Percentiles rank a stretch among this genome's conserved stretches.
phyloP scores from a whole-genome alignment of 2,797 vertebrate species.

The Platyrinchus mystaceus region DNA sequence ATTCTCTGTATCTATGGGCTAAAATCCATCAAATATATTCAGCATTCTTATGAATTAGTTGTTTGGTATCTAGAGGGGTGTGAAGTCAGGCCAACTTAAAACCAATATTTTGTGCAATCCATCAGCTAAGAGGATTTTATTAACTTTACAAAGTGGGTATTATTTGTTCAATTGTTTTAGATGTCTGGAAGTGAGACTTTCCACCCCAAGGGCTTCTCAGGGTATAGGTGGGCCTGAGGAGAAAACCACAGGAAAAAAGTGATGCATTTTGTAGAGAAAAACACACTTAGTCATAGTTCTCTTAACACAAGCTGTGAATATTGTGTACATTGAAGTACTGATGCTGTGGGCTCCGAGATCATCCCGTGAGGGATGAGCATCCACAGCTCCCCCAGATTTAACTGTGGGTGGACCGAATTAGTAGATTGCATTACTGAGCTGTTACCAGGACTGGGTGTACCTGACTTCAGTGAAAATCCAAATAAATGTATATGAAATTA shows the following conservation, averaged over 20 bases:
- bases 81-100: not conserved
- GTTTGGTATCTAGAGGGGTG: not conserved
- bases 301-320: not conserved
- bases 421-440: not conserved
- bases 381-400: not conserved
- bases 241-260: not conserved
- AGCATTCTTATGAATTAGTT: not conserved
- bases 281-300: not conserved
- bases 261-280: not conserved
- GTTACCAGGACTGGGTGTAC: not conserved
- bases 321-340: not conserved
- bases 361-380: not conserved
- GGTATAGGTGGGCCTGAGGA: accelerated
- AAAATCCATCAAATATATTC: not conserved
- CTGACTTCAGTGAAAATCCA: not conserved
- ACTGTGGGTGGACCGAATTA: not conserved
- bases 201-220: not conserved
- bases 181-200: not conserved
- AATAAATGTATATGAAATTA: not conserved
- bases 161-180: not conserved
- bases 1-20: not conserved
- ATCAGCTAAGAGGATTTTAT: not conserved
- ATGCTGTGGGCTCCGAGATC: not conserved
- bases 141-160: not conserved
- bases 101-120: not conserved